Percentiles rank a stretch among this genome's conserved stretches.
These are phyloP conservation scores for Rana temporaria DNA, from an alignment of 2,113 vertebrate species.

Conservation along the genomic window DNA sequence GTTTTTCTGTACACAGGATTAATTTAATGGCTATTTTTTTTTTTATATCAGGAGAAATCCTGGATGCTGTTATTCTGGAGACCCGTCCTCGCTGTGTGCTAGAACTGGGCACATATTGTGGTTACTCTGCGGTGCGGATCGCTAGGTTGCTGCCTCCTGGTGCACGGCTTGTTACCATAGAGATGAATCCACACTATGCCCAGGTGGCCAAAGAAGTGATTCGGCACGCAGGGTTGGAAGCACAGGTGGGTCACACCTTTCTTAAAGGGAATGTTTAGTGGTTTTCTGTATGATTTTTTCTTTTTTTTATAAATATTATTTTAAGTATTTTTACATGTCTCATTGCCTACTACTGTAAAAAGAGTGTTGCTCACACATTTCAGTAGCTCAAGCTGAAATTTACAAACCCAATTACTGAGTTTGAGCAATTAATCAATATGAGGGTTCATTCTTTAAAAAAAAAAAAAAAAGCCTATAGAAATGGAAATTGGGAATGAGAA, in stretches of 20 bases:
- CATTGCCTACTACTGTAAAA: not conserved
- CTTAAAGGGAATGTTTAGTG: too few relatives aligned
- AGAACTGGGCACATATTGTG: slow-evolving; percentile 80
- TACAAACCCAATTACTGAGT: too few relatives aligned
- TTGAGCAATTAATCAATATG: too few relatives aligned
- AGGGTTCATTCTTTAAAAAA: too few relatives aligned
- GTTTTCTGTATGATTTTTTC: too few relatives aligned
- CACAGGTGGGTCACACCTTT: slow-evolving; percentile 63
- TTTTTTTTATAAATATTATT: too few relatives aligned
- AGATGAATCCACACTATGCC: slow-evolving; percentile 72
- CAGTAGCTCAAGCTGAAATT: too few relatives aligned
- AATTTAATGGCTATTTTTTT: not conserved
- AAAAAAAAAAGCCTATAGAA: too few relatives aligned
- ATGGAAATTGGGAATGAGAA: too few relatives aligned
- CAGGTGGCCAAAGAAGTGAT: slow-evolving; percentile 72
- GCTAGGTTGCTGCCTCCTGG: slow-evolving; percentile 69
- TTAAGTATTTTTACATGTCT: not conserved
- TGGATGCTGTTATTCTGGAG: slow-evolving; percentile 74
- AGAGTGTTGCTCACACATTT: too few relatives aligned
- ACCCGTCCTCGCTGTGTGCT: slow-evolving; percentile 68
- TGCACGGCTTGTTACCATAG: slow-evolving; percentile 71
- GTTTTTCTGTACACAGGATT: too few relatives aligned
- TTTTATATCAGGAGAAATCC: slow-evolving; percentile 68
- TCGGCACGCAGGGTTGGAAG: slow-evolving; percentile 69
- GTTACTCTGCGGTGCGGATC: slow-evolving; percentile 74